Evolutionary conservation across 1,140 invertebrate species (phyloP).

Genomic region (Globodera rostochiensis): DNA sequence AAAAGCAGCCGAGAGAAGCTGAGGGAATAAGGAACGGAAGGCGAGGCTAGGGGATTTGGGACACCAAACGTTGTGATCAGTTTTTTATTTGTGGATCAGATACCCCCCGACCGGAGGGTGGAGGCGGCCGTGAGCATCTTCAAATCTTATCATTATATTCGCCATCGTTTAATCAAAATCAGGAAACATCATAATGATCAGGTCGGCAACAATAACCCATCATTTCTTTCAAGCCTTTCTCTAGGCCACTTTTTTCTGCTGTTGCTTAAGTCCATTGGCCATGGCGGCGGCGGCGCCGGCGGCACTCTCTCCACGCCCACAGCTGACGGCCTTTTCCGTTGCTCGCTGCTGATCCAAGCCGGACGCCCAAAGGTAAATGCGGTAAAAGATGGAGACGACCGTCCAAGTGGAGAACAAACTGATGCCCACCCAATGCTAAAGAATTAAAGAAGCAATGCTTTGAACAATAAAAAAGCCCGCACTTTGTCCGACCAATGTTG

Average conservation of each 20-base stretch:
- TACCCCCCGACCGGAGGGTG: background rate
- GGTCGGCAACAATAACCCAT: background rate
- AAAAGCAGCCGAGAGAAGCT: background rate
- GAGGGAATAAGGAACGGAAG: background rate
- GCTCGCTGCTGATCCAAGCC: background rate
- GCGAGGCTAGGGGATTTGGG: too few relatives aligned
- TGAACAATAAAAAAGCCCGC: background rate
- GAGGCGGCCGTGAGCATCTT: background rate
- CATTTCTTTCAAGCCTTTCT: background rate
- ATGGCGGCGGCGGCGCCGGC: background rate
- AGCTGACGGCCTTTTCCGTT: background rate
- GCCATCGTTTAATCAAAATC: background rate
- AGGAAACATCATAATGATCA: background rate
- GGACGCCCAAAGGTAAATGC: conserved; percentile 32
- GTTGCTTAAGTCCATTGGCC: background rate
- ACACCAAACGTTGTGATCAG: background rate
- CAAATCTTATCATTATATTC: too few relatives aligned
- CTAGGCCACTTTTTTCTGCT: background rate
- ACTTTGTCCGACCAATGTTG: conserved; percentile 52
- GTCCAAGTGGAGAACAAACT: conserved; percentile 64
- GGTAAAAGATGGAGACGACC: conserved; percentile 58
- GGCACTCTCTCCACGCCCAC: background rate
- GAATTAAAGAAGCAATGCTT: background rate
- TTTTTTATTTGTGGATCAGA: background rate
- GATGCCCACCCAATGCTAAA: conserved; percentile 63